phyloP scores from a whole-genome alignment of 2,888 invertebrate species.

The Hyposoter dolosus region DNA sequence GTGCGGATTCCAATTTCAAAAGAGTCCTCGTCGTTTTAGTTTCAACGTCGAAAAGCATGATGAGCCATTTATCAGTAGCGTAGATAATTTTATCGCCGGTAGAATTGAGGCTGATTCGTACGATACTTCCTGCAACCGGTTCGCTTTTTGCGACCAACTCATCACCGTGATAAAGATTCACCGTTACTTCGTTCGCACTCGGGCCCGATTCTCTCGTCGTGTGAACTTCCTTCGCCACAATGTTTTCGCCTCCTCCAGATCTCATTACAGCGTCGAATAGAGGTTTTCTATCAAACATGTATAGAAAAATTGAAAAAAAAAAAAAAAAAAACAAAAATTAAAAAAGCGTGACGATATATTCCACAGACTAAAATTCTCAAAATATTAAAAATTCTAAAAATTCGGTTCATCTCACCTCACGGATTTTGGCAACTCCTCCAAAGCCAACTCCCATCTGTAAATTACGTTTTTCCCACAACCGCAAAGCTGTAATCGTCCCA shows the following conservation, averaged over 20 bases:
- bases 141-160: constrained; percentile 85
- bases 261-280: constrained; percentile 79
- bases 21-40: constrained; percentile 79
- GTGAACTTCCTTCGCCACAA: constrained; percentile 76
- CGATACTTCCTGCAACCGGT: constrained; percentile 85
- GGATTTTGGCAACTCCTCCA: constrained; percentile 72
- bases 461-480: constrained; percentile 78
- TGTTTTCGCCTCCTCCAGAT: constrained; percentile 73
- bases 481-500: constrained; percentile 76
- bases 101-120: constrained; percentile 85
- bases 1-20: constrained; percentile 54
- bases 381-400: neutral
- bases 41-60: constrained; percentile 85
- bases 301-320: neutral
- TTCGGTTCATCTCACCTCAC: constrained; percentile 62
- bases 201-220: constrained; percentile 72
- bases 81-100: constrained; percentile 86
- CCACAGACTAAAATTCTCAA: neutral
- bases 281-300: constrained; percentile 71
- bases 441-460: constrained; percentile 79
- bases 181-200: constrained; percentile 59
- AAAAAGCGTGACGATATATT: constrained; percentile 12
- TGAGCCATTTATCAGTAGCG: constrained; percentile 84
- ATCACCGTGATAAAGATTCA: constrained; percentile 84
- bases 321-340: constrained; percentile 4